phyloP scores from a whole-genome alignment of 2,113 vertebrate species.

The Tyto alba region DNA sequence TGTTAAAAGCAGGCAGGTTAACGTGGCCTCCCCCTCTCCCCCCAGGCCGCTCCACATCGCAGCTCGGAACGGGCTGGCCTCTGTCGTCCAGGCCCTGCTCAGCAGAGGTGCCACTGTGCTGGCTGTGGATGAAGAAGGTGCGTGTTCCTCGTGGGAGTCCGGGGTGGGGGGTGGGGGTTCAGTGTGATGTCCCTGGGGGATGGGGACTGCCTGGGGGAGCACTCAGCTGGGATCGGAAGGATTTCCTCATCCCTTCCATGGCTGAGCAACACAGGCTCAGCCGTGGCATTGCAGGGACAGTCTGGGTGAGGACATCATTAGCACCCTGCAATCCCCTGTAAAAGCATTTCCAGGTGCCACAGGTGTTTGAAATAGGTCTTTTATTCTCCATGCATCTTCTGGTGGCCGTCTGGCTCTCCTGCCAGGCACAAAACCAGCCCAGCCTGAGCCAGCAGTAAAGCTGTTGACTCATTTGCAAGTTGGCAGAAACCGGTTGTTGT shows the following conservation, averaged over 20 bases:
- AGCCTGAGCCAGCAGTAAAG: not conserved
- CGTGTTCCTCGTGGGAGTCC: not conserved
- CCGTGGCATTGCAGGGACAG: rapidly evolving
- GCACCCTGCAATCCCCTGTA: rapidly evolving
- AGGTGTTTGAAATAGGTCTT: rapidly evolving
- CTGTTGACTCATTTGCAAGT: not conserved
- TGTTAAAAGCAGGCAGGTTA: not conserved
- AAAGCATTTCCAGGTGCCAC: not conserved
- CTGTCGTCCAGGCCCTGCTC: slow-evolving; percentile 94
- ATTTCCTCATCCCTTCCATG: rapidly evolving
- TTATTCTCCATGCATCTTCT: rapidly evolving
- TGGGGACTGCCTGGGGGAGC: not conserved
- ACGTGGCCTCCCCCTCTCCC: not conserved
- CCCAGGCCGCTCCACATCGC: slow-evolving; percentile 96
- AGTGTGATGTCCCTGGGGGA: not conserved
- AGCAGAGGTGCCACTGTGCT: slow-evolving; percentile 94
- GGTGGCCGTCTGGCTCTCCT: not conserved
- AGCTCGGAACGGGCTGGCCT: slow-evolving; percentile 90
- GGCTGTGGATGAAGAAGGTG: slow-evolving; percentile 95
- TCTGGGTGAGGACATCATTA: rapidly evolving
- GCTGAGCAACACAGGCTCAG: not conserved
- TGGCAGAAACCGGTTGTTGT: not conserved
- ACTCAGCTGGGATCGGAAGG: not conserved
- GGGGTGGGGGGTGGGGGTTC: not conserved
- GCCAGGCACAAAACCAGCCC: not conserved